Base-by-base conservation (phyloP, 2,113 vertebrate genomes). In the Ahaetulla prasina region DNA sequence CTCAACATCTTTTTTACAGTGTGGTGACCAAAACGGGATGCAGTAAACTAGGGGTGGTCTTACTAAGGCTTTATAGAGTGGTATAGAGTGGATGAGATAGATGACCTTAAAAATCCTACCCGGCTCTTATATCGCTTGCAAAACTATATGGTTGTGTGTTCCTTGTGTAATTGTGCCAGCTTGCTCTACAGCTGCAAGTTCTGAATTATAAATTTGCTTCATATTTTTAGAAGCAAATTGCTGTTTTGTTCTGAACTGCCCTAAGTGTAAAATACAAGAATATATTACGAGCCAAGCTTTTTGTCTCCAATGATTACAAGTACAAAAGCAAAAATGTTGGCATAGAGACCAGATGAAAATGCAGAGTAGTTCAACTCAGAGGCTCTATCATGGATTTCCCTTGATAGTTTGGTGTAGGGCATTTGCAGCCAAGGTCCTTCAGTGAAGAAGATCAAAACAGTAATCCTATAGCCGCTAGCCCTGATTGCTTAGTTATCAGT, bases 101-200 rank as follows among this genome's bases (percentile, higher is more conserved):
- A 47, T 47, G 45, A 47, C 45, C 45, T 47, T 47, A 47, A 47
- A 47, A 47, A 47, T 47, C 45, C 45, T 6, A 47, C 45, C 45
- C 6, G 45, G 45, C 45, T 47, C 80, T 89, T 45, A 91, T 8
- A 49, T 52, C 68, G 85, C 39, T 84, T 84, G 87, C 68, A 94
- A 93, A 68, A 54, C 16, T n/a, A 89, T 84, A 25, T 86, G 80
- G 89, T 63, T 3, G n/a, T 0, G 1, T 35, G 23, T 84, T 27
- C n/a, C 53, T 2, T 90, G 74, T 92, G 94, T 89, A 63, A 91
- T 16, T 74, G 3, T 88, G 63, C 54, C 47, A 63, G 93, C 89
- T 92, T 94, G 39, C 35, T 88, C 87, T 94, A 49, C 85, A 94
- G 92, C 93, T 94, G 91, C 90, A 96, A 93, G 63, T 80, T 50